A percentile compares a stretch with the other conserved stretches of the same genome.
These are phyloP conservation scores for Drosophila tsacasi DNA, from an alignment of 1,140 invertebrate genomes.

Conservation along the genomic window DNA sequence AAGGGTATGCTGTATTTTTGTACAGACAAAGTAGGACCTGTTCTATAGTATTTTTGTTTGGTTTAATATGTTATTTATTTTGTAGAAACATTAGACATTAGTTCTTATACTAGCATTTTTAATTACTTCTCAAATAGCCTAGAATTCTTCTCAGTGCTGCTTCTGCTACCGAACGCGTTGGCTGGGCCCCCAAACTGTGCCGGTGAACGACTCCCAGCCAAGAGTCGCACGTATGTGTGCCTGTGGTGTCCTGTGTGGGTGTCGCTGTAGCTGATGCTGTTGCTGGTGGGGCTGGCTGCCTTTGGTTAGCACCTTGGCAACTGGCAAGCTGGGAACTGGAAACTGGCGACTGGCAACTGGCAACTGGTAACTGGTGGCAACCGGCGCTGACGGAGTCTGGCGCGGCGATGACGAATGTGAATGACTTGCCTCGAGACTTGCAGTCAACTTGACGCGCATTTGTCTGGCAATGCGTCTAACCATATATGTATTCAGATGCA, in stretches of 20 bases:
- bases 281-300: conserved; percentile 52
- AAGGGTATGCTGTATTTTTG: not conserved
- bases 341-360: conserved; percentile 9
- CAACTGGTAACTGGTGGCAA: conserved; percentile 26
- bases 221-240: conserved; percentile 24
- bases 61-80: not conserved
- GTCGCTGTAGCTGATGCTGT: conserved; percentile 39
- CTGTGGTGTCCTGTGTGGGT: conserved; percentile 58
- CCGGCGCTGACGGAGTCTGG: conserved; percentile 50
- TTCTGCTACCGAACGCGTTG: conserved; percentile 46
- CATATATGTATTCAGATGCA: conserved; percentile 38
- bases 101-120: too few relatives aligned
- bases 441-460: conserved; percentile 83
- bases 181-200: conserved; percentile 59
- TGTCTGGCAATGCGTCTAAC: conserved; percentile 82
- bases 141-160: conserved; percentile 4
- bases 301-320: conserved; percentile 73
- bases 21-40: not conserved
- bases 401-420: conserved; percentile 76
- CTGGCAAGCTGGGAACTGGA: conserved; percentile 16
- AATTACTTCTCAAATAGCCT: not conserved
- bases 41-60: too few relatives aligned
- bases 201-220: conserved; percentile 71
- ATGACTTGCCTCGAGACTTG: conserved; percentile 82
- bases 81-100: not conserved